These are phyloP conservation scores for Cantharis flavilabris DNA, from an alignment of 2,888 invertebrate genomes.

Conservation along the genomic window DNA sequence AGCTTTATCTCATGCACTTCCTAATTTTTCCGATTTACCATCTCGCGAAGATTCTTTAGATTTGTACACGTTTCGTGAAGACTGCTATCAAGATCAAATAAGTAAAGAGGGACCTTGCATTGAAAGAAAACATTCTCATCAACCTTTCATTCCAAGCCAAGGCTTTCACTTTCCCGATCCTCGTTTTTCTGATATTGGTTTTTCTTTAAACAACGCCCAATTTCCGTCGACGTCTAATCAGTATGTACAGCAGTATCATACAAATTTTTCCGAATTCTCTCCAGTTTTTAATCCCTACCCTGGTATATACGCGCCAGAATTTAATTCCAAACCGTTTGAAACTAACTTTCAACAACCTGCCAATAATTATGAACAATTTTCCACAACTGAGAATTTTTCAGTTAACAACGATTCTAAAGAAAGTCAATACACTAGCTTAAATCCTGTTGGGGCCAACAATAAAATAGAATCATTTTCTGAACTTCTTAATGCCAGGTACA, in stretches of 20 bases:
- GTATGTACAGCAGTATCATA: slow-evolving; percentile 47
- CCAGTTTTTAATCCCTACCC: slow-evolving; percentile 59
- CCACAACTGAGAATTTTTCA: slow-evolving; percentile 54
- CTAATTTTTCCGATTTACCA: slow-evolving; percentile 52
- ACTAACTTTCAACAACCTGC: slow-evolving; percentile 54
- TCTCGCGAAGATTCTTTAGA: slow-evolving; percentile 64
- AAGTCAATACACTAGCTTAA: slow-evolving; percentile 69
- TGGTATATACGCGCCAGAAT: slow-evolving; percentile 46
- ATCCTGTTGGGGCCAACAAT: slow-evolving; percentile 67
- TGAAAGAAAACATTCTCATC: slow-evolving; percentile 37
- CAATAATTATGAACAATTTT: slow-evolving; percentile 61
- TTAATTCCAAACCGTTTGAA: slow-evolving; percentile 57
- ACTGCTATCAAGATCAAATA: slow-evolving; percentile 63
- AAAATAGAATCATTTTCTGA: slow-evolving; percentile 73
- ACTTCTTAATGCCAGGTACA: slow-evolving; percentile 62
- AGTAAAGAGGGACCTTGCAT: slow-evolving; percentile 45
- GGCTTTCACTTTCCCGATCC: slow-evolving; percentile 53
- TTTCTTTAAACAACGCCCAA: slow-evolving; percentile 41
- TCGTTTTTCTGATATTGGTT: slow-evolving; percentile 48
- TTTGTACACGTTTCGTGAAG: slow-evolving; percentile 64
- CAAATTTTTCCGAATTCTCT: slow-evolving; percentile 50
- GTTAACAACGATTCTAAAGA: slow-evolving; percentile 58
- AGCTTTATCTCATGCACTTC: slow-evolving; percentile 41
- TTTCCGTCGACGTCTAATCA: slow-evolving; percentile 45
- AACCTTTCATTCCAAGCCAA: slow-evolving; percentile 48